Percentiles rank a stretch among this genome's conserved stretches.
Evolutionary conservation across 2,113 vertebrate species (phyloP).

Genomic region (Stigmatopora argus): DNA sequence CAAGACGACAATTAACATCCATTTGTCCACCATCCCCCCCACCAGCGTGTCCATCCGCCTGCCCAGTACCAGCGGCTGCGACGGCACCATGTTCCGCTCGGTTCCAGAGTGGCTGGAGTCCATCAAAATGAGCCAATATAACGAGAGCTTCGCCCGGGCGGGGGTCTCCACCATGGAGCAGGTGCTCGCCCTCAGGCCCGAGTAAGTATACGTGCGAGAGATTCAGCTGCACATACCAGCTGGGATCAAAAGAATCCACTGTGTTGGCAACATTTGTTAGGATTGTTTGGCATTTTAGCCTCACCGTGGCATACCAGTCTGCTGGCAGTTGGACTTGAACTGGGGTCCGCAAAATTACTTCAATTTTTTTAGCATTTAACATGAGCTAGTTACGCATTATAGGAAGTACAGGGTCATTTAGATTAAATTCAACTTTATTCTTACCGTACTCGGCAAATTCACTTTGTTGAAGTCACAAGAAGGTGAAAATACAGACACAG

Average conservation of each 20-base stretch:
- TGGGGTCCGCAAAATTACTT: not conserved
- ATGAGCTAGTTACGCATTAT: no score
- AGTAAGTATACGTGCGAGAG: constrained; percentile 79
- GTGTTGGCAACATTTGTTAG: constrained; percentile 45
- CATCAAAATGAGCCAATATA: constrained; percentile 94
- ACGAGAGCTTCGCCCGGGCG: constrained; percentile 79
- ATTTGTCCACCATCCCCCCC: not conserved
- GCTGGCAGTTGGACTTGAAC: constrained; percentile 17
- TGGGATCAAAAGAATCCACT: constrained; percentile 41
- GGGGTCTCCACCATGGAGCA: constrained; percentile 88
- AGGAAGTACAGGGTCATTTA: no score
- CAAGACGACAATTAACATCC: not conserved
- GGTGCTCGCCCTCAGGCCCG: constrained; percentile 83
- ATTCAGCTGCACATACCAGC: constrained; percentile 20
- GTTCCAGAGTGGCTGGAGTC: constrained; percentile 93
- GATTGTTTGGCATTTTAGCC: not conserved
- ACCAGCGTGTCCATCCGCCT: constrained; percentile 88
- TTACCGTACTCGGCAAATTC: no score
- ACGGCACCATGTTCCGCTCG: constrained; percentile 80
- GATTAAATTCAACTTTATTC: no score
- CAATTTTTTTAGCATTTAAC: no score
- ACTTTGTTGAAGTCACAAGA: no score
- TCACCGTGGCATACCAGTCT: constrained; percentile 33
- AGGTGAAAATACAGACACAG: no score
- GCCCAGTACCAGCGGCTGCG: constrained; percentile 87